Evolutionary conservation across 1,140 invertebrate genomes (phyloP), one percentile per base, ranked within the genome.

Genomic region (Rhynchophorus ferrugineus): DNA sequence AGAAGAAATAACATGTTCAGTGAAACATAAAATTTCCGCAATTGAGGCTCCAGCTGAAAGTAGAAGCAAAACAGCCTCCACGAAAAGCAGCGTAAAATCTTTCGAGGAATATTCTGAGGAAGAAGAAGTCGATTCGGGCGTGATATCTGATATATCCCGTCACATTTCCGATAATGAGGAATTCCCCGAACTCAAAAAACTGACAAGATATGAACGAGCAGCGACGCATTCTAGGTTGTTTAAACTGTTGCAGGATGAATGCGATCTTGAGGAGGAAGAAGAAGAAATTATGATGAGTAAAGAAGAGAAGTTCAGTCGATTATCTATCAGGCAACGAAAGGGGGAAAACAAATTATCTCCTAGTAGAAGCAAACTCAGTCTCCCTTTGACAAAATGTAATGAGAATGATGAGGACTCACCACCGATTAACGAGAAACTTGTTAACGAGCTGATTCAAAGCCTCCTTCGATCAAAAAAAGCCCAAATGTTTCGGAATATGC

Each of bases 171-270:
- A 84, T 58, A 77, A 73, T 6, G 76, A 78, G 2, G 83, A 84
- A 29, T 71, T 72, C 49, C 68, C 74, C 2, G 74, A 77, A 51
- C 58, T 74, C n/a, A 73, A 71, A 11, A 80, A 78, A 57, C 69
- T 77, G 47, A 75, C 71, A 3, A 73, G 73, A 44, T 86, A 82
- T 60, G 77, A 84, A 64, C 68, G 83, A 43, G 83, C 83, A 1
- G 77, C 82, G 35, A 85, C 83, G 3, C 83, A 86, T 68, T 85
- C 83, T 11, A 72, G 84, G 47, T 68, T 86, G 9, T 85, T 83
- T 53, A 79, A 79, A 61, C 63, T 86, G 1, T 61, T 86, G 16
- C 77, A 82, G 41, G 82, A 83, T 56, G 71, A 70, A 46, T 65
- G 69, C 3, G 69, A 74, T n/a, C 59, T 66, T 34, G 59, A 70